Evolutionary conservation across 2,797 vertebrate genomes (phyloP).

Genomic region (Danio kyathit): DNA sequence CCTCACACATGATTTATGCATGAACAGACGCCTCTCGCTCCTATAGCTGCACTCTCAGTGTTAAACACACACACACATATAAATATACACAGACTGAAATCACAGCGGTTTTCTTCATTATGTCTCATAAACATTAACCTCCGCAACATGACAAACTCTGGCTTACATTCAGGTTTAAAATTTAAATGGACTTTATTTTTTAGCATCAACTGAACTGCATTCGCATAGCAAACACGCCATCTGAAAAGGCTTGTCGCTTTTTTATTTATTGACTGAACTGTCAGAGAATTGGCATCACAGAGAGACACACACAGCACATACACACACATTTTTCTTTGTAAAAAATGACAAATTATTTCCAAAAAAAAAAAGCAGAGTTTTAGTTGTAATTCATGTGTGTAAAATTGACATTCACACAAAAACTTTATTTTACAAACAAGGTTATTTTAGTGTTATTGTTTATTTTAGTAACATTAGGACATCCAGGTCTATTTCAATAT

Average conservation of each 20-base stretch:
- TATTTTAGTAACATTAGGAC: no score
- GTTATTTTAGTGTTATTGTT: no score
- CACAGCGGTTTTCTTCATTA: background rate
- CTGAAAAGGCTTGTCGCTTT: background rate
- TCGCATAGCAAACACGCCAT: background rate
- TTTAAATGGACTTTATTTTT: background rate
- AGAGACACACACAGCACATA: no score
- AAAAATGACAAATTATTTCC: no score
- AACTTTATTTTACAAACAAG: no score
- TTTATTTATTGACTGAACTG: background rate
- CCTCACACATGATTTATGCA: conserved; percentile 20
- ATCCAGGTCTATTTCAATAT: no score
- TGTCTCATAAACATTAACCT: background rate
- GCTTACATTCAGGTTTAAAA: background rate
- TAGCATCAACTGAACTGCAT: background rate
- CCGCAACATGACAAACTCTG: background rate
- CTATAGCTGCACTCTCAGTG: background rate
- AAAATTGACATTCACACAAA: no score
- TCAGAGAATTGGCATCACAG: background rate
- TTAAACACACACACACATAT: background rate
- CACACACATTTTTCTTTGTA: no score
- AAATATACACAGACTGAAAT: background rate
- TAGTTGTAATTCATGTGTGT: no score
- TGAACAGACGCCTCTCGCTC: background rate
- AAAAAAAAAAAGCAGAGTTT: no score